Percentiles rank a stretch among this genome's conserved stretches.
Conservation (phyloP, 1,140 invertebrate species). For the Phenacoccus solenopsis region DNA sequence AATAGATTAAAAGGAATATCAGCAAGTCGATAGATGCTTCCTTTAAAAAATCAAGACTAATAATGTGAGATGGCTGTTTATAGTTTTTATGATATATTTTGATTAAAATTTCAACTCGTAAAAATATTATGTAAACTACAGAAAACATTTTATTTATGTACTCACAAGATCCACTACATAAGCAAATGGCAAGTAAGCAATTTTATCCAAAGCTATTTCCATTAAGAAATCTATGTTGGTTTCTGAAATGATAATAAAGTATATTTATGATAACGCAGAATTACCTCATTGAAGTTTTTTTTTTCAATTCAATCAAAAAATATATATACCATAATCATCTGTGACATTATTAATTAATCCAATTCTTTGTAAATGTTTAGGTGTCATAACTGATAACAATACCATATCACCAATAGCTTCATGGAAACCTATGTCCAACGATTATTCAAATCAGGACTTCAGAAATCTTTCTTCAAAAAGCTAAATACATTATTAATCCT, state of each 20-base stretch:
- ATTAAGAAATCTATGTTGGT: conserved; percentile 65
- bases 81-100: too few species aligned
- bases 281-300: too few species aligned
- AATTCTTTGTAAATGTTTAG: conserved; percentile 63
- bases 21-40: too few species aligned
- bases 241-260: conserved; percentile 40
- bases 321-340: conserved; percentile 34
- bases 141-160: too few species aligned
- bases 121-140: too few species aligned
- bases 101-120: too few species aligned
- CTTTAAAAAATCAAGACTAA: too few species aligned
- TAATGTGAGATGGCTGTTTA: too few species aligned
- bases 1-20: too few species aligned
- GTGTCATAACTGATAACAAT: conserved; percentile 63
- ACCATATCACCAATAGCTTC: conserved; percentile 87
- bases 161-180: conserved; percentile 58
- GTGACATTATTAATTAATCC: conserved; percentile 48
- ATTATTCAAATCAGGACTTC: background rate
- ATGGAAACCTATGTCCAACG: conserved; percentile 54
- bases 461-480: background rate
- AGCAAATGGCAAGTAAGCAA: conserved; percentile 77
- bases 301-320: too few species aligned
- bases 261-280: too few species aligned
- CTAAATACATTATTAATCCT: too few species aligned
- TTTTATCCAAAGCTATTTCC: conserved; percentile 65